phyloP scores from a whole-genome alignment of 2,888 invertebrate genomes.

The Crepidodera aurea region DNA sequence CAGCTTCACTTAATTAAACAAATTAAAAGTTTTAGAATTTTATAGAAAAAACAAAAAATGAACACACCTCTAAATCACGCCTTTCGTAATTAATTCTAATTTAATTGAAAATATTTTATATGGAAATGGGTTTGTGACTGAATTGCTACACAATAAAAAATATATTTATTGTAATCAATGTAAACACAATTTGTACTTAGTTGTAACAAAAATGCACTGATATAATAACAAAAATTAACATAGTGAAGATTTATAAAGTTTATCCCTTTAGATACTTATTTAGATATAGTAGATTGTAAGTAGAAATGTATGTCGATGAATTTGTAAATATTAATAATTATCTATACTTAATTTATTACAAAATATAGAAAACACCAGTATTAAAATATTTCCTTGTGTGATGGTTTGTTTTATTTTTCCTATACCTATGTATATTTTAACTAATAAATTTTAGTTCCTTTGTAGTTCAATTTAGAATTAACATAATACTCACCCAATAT shows the following conservation, averaged over 20 bases:
- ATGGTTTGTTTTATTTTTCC: slow-evolving; percentile 34
- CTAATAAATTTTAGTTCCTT: too few relatives aligned
- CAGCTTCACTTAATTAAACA: too few relatives aligned
- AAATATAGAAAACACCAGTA: slow-evolving; percentile 28
- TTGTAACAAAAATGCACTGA: slow-evolving; percentile 6
- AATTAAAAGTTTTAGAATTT: too few relatives aligned
- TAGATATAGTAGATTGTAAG: slow-evolving; percentile 12
- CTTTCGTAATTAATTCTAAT: not conserved
- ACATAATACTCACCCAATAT: too few relatives aligned
- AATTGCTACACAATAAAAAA: not conserved
- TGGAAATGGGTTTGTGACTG: not conserved
- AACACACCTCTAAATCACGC: too few relatives aligned
- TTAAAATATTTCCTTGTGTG: slow-evolving; percentile 27
- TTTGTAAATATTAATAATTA: slow-evolving; percentile 24
- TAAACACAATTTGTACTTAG: not conserved
- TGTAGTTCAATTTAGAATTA: too few relatives aligned
- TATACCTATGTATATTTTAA: too few relatives aligned
- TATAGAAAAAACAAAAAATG: too few relatives aligned
- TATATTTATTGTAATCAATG: slow-evolving; percentile 4
- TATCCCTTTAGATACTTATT: slow-evolving; percentile 19
- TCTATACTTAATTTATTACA: slow-evolving; percentile 27
- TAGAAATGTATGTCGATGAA: slow-evolving; percentile 13
- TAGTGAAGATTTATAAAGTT: slow-evolving; percentile 1
- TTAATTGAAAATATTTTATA: not conserved
- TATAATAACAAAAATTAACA: slow-evolving; percentile 5